Percentiles rank a stretch among this genome's conserved stretches.
These are phyloP conservation scores for Ceratosolen fusciceps DNA, from an alignment of 1,140 invertebrate genomes.

Conservation along the genomic window DNA sequence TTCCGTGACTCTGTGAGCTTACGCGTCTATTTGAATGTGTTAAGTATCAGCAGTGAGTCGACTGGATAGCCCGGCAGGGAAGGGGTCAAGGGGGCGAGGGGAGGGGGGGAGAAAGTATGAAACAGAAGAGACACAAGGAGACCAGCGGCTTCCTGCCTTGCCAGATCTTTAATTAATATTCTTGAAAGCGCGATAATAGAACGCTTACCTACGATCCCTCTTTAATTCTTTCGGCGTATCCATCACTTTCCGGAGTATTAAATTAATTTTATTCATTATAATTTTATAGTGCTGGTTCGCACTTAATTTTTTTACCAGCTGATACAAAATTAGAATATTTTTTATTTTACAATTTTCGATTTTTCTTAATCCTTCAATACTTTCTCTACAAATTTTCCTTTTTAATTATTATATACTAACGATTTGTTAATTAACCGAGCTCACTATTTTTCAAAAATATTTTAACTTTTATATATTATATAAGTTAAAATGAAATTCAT, in stretches of 20 bases:
- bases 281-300: neutral
- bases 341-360: neutral
- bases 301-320: neutral
- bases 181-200: constrained; percentile 56
- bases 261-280: neutral
- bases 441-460: too few species aligned
- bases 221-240: neutral
- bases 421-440: too few species aligned
- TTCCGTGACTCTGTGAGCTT: too few species aligned
- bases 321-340: neutral
- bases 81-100: neutral
- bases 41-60: too few species aligned
- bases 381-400: too few species aligned
- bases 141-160: constrained; percentile 34
- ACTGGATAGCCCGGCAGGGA: too few species aligned
- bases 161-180: constrained; percentile 56
- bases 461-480: too few species aligned
- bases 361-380: too few species aligned
- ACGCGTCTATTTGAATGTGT: too few species aligned
- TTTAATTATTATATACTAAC: too few species aligned
- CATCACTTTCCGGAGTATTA: neutral
- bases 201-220: constrained; percentile 15
- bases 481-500: too few species aligned
- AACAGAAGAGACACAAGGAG: too few species aligned
- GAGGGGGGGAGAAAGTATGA: constrained; percentile 5